Evolutionary conservation across 2,797 vertebrate species (phyloP).

Genomic region (Adrianichthys oophorus): DNA sequence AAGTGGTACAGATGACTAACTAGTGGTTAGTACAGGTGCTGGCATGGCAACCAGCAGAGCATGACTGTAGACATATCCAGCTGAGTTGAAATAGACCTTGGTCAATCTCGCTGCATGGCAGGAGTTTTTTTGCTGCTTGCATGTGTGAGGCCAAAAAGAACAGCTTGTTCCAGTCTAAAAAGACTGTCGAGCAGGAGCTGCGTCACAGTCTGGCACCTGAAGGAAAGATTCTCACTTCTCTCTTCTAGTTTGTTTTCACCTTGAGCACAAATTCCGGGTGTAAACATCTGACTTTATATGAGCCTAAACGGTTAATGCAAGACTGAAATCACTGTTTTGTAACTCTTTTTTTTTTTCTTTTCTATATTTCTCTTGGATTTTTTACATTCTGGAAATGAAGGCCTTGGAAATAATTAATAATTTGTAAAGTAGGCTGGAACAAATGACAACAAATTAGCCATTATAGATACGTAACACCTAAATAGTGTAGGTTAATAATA

Average conservation of each 20-base stretch:
- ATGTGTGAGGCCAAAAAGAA: constrained; percentile 8
- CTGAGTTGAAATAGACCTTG: constrained; percentile 26
- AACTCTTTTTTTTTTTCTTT: too few species aligned
- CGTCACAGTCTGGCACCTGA: constrained; percentile 4
- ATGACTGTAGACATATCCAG: constrained; percentile 33
- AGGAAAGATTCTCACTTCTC: not conserved
- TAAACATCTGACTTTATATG: not conserved
- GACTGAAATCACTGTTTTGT: too few species aligned
- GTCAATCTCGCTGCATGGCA: constrained; percentile 21
- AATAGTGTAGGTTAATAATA: constrained; percentile 40
- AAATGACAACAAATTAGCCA: constrained; percentile 16
- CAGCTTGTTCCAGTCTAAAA: constrained; percentile 9
- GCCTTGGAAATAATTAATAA: not conserved
- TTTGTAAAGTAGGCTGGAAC: constrained; percentile 19
- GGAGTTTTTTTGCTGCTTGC: constrained; percentile 3
- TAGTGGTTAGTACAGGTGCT: constrained; percentile 36
- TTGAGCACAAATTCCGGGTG: too few species aligned
- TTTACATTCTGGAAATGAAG: constrained; percentile 8
- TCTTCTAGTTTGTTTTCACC: not conserved
- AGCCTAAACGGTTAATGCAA: not conserved
- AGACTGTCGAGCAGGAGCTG: not conserved
- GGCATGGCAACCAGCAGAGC: constrained; percentile 53
- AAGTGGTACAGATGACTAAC: constrained; percentile 45
- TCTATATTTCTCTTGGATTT: not conserved
- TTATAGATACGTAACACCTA: constrained; percentile 13